Base-by-base conservation (phyloP, 2,113 vertebrate species). In the Oreochromis spilurus region DNA sequence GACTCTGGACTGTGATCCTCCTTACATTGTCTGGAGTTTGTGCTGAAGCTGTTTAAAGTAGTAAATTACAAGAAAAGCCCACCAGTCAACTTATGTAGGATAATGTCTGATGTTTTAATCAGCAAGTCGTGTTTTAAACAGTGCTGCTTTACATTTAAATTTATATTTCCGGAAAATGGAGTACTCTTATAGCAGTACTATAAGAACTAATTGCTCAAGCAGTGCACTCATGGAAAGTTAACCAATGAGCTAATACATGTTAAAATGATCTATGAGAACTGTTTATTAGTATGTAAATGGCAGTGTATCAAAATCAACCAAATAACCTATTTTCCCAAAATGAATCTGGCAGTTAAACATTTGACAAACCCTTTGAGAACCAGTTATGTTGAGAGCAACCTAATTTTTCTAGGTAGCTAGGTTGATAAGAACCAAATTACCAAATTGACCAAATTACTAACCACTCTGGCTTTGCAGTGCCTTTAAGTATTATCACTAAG, bases 321-420 rank as follows among this genome's bases (percentile, higher is more conserved):
- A 48, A 48, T 48, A 17, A 65, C 10, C 7, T 38, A 13, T 65
- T 21, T 21, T 48, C 58, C 17, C 9, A 8, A 60, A 87, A 82
- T 54, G 6, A 81, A 57, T 62, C 75, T 12, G 24, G 29, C 67
- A 65, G 60, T 82, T 84, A 38, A 40, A 24, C n/a, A 31, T 84
- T 90, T 90, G 58, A 78, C 50, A 87, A 43, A 29, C 8, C n/a
- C 79, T 40, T 38, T n/a, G 55, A 81, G 54, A 86, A 78, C 55
- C 91, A 92, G 77, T 91, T 93, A 84, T 84, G 38, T 58, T 93
- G 86, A 93, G 90, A 92, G 86, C 62, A n/a, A 10, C 52, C 54
- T 89, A 16, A 40, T 84, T 87, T 86, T 89, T 50, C 38, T 72
- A 54, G 55, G 16, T 72, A 70, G 81, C 65, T 38, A n/a, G 48